phyloP scores from a whole-genome alignment of 2,888 invertebrate species.

The Nephrotoma flavescens region DNA sequence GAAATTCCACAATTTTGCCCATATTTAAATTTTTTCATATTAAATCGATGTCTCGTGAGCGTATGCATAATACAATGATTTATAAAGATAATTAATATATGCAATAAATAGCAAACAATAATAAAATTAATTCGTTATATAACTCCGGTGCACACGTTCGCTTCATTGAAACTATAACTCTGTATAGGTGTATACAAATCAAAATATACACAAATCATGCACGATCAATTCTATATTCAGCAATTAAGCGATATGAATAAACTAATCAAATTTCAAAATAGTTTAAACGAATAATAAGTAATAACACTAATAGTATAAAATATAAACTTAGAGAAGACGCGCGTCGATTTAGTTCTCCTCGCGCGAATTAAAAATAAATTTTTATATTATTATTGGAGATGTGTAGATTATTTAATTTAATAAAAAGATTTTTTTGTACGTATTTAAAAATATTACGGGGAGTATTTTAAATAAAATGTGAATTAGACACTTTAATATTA shows the following conservation, averaged over 20 bases:
- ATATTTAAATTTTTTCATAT: too few relatives aligned
- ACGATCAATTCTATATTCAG: background rate
- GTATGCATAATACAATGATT: too few relatives aligned
- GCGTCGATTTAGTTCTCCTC: background rate
- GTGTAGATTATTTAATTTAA: background rate
- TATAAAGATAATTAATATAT: too few relatives aligned
- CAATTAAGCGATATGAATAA: background rate
- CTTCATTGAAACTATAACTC: too few relatives aligned
- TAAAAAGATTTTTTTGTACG: background rate
- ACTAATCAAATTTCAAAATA: background rate
- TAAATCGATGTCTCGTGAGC: too few relatives aligned
- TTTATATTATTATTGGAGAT: background rate
- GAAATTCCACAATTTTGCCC: too few relatives aligned
- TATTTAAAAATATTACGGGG: background rate
- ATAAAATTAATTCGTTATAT: too few relatives aligned
- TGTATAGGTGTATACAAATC: too few relatives aligned
- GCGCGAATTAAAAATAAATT: background rate
- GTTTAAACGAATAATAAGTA: background rate
- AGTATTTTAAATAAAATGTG: background rate
- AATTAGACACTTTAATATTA: background rate
- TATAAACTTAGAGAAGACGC: background rate
- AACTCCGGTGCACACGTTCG: too few relatives aligned
- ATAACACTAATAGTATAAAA: background rate
- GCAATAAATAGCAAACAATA: too few relatives aligned
- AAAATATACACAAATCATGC: too few relatives aligned